Base-by-base conservation (phyloP, 2,797 vertebrate genomes). In the Hypotaenidia okinawae region DNA sequence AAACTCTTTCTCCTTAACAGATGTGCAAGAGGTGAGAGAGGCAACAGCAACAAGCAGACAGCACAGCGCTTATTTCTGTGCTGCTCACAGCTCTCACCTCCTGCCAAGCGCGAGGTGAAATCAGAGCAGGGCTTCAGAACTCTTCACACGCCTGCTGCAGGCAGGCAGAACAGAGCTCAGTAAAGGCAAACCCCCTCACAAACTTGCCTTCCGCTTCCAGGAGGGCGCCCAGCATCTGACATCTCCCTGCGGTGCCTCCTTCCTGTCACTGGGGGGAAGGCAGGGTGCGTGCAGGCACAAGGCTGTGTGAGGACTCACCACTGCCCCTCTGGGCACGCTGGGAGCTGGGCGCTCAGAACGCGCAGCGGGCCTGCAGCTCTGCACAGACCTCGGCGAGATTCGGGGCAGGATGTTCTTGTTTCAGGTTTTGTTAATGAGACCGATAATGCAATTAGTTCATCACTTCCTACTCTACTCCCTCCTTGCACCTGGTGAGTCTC, bases 311-410 rank as follows among this genome's bases (percentile, higher is more conserved):
- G 62, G 24, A 8, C 39, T 73, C 4, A 2, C 1, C 9, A 23
- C 30, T 8, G 11, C 24, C 15, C 3, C 15, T 9, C 33, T 41
- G 51, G 8, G 27, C 3, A 0, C 2, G 5, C 23, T 3, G 6
- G 25, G 15, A 21, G 41, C 41, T 16, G 30, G 54, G 16, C 1
- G 47, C 51, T 28, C 84, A 32, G 39, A 37, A 37, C 10, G 37
- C 37, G 37, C 37, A 3, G 37, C 37, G 37, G 23, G 33, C 30
- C 81, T n/a, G 47, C 54, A 54, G 52, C 11, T 66, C 16, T 47
- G 45, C 54, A 54, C 0, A 0, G 58, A 54, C 22, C 54, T 33
- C 54, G 25, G 11, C 19, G 59, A 55, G 32, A 64, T 45, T 72
- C 32, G 21, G 32, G 61, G 55, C 28, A 57, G 49, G 37, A 14